Conservation (phyloP, 2,113 vertebrate species). For the Okapia johnstoni region DNA sequence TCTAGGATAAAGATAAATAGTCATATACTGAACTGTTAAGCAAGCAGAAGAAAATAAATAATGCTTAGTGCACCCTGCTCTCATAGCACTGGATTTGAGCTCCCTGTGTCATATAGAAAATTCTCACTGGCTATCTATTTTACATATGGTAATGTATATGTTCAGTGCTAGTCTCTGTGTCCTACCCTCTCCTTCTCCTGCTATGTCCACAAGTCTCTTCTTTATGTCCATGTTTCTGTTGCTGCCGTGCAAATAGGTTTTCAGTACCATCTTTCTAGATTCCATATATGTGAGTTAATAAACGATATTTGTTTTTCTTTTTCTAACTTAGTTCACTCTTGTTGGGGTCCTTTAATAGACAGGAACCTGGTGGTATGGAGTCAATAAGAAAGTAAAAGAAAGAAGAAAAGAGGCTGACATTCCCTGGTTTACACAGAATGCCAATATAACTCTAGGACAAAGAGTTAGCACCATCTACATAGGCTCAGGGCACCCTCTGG, state of each 20-base stretch:
- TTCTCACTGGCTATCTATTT: background rate
- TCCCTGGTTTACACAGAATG: too few species aligned
- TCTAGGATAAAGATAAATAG: background rate
- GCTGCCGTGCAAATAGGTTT: background rate
- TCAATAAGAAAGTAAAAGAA: too few species aligned
- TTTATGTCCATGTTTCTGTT: background rate
- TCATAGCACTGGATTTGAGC: background rate
- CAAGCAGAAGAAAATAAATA: background rate
- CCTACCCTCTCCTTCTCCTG: background rate
- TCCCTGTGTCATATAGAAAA: background rate
- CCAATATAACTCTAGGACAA: too few species aligned
- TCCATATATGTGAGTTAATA: background rate
- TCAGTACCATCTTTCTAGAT: background rate
- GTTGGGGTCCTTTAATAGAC: too few species aligned
- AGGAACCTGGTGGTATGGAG: too few species aligned
- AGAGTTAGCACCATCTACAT: too few species aligned
- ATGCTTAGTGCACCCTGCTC: fast-evolving
- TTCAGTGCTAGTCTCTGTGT: background rate
- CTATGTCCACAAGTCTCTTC: background rate
- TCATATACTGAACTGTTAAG: background rate
- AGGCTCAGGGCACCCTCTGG: too few species aligned
- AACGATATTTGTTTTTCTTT: background rate
- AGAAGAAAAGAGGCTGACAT: too few species aligned
- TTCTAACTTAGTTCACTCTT: background rate
- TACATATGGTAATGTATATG: background rate